Evolutionary conservation across 2,888 invertebrate genomes (phyloP).

Genomic region (Magallana nippona): DNA sequence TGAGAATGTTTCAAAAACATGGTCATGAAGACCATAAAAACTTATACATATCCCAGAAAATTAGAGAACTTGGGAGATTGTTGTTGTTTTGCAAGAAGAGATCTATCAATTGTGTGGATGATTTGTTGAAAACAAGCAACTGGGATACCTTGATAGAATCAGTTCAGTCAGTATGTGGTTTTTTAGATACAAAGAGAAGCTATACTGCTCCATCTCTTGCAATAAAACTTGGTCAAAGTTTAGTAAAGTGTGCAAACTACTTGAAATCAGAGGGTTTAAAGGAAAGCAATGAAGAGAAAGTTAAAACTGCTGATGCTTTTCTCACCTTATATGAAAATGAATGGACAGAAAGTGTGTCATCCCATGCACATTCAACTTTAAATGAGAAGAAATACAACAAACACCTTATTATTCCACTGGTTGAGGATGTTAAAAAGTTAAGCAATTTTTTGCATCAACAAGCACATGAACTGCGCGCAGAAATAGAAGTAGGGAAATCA

Average conservation of each 20-base stretch:
- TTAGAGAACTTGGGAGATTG: slow-evolving; percentile 26
- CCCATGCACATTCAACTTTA: slow-evolving; percentile 43
- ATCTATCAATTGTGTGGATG: not conserved
- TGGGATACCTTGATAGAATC: slow-evolving; percentile 4
- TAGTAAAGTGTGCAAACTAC: slow-evolving; percentile 41
- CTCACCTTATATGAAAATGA: slow-evolving; percentile 36
- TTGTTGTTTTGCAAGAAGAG: not conserved
- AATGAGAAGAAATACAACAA: slow-evolving; percentile 49
- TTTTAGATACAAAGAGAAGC: not conserved
- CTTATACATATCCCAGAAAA: slow-evolving; percentile 28
- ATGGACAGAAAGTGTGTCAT: slow-evolving; percentile 45
- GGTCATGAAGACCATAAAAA: not conserved
- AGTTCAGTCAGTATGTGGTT: not conserved
- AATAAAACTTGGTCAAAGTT: slow-evolving; percentile 37
- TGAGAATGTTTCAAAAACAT: not conserved
- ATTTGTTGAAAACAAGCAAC: not conserved
- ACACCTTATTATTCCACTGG: slow-evolving; percentile 47
- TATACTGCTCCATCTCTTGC: slow-evolving; percentile 31
- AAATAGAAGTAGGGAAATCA: slow-evolving; percentile 8
- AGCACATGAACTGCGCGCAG: not conserved
- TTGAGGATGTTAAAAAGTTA: slow-evolving; percentile 50
- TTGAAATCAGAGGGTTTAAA: not conserved
- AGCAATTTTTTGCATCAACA: slow-evolving; percentile 20
- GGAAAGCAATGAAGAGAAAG: slow-evolving; percentile 25
- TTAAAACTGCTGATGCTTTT: slow-evolving; percentile 31